Evolutionary conservation across 2,113 vertebrate species (phyloP).

Genomic region (Scatophagus argus): DNA sequence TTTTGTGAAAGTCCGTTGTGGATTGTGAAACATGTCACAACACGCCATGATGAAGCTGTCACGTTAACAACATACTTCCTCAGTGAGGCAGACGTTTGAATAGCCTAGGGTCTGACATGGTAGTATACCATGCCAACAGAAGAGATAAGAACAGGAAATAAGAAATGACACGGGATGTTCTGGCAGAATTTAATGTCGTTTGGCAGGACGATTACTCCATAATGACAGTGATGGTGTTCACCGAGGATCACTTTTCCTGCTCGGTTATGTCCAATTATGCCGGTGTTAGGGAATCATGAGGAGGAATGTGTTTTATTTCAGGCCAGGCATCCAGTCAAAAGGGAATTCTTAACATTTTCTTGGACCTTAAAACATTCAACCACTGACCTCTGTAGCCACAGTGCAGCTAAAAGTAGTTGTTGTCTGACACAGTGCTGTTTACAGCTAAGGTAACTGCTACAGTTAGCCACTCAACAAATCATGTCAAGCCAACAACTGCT

Average conservation of each 20-base stretch:
- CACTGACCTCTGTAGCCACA: constrained; percentile 37
- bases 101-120: background rate
- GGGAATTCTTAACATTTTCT: constrained; percentile 45
- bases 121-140: background rate
- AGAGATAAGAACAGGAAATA: background rate
- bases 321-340: constrained; percentile 17
- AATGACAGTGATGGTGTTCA: background rate
- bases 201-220: background rate
- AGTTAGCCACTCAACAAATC: background rate
- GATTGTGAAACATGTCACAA: constrained; percentile 44
- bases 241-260: background rate
- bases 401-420: constrained; percentile 25
- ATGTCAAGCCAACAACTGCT: background rate
- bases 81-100: background rate
- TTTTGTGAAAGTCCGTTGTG: too few species aligned
- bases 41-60: constrained; percentile 3
- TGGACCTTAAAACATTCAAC: constrained; percentile 26
- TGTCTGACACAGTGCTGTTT: constrained; percentile 15
- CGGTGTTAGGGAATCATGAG: background rate
- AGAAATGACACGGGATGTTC: background rate
- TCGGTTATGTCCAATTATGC: background rate
- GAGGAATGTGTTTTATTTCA: constrained; percentile 20
- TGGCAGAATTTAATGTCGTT: background rate
- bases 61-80: background rate
- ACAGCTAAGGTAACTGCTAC: background rate